These are phyloP conservation scores for Drosophila bipectinata DNA, from an alignment of 1,140 invertebrate genomes.

Conservation along the genomic window DNA sequence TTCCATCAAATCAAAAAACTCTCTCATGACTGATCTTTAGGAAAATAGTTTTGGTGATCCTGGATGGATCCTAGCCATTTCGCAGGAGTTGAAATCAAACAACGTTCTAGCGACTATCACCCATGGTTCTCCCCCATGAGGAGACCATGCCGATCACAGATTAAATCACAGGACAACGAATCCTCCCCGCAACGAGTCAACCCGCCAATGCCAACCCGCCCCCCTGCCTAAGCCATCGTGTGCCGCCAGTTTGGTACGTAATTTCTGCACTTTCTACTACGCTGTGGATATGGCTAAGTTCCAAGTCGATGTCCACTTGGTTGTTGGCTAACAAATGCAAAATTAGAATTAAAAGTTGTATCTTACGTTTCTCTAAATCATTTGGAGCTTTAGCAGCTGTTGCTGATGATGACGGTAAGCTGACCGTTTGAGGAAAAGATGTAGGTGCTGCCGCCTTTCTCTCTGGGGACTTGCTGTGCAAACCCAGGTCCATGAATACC, in stretches of 20 bases:
- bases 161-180: conserved; percentile 22
- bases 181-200: conserved; percentile 18
- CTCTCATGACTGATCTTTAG: not conserved
- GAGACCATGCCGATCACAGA: conserved; percentile 13
- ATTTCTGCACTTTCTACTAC: conserved; percentile 69
- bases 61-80: not conserved
- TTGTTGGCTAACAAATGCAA: conserved; percentile 70
- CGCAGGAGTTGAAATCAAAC: no score
- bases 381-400: conserved; percentile 34
- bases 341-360: conserved; percentile 76
- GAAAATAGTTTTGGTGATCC: not conserved
- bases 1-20: not conserved
- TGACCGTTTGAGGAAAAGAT: conserved; percentile 6
- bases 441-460: conserved; percentile 1
- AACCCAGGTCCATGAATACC: conserved; percentile 57
- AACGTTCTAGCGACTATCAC: not conserved
- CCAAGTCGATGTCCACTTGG: conserved; percentile 42
- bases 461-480: conserved; percentile 64
- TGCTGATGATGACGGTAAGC: not conserved
- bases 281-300: conserved; percentile 52
- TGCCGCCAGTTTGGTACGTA: conserved; percentile 74
- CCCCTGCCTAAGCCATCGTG: conserved; percentile 49
- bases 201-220: conserved; percentile 27
- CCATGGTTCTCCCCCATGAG: not conserved
- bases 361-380: conserved; percentile 83